phyloP scores from a whole-genome alignment of 2,888 invertebrate genomes.

The Acrocyrtus sp. region DNA sequence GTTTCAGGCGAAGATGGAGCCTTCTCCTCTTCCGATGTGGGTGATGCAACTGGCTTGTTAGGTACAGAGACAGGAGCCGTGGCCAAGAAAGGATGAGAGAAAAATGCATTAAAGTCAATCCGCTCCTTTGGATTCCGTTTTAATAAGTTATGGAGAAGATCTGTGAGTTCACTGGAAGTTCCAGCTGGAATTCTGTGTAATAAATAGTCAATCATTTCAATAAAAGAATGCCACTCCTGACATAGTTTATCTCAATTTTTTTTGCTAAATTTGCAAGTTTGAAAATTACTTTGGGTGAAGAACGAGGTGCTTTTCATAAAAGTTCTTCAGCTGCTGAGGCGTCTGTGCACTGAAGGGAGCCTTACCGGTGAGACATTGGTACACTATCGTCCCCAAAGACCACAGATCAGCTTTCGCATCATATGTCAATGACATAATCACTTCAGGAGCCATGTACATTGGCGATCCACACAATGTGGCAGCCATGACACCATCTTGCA shows the following conservation, averaged over 20 bases:
- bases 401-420: conserved; percentile 99
- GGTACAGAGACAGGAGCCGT: conserved; percentile 63
- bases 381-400: conserved; percentile 99
- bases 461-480: conserved; percentile 99
- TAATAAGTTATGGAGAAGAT: conserved; percentile 83
- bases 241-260: not conserved
- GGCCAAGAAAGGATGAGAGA: conserved; percentile 84
- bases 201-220: not conserved
- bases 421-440: conserved; percentile 98
- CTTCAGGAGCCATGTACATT: conserved; percentile 98
- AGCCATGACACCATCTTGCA: conserved; percentile 99
- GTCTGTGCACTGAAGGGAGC: conserved; percentile 99
- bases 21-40: conserved; percentile 61
- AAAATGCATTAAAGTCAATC: conserved; percentile 96
- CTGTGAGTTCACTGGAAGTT: conserved; percentile 89
- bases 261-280: not conserved
- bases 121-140: conserved; percentile 94
- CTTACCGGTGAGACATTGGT: conserved; percentile 97
- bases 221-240: not conserved
- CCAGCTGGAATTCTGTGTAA: conserved; percentile 87
- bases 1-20: conserved; percentile 61
- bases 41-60: conserved; percentile 49
- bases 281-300: conserved; percentile 84
- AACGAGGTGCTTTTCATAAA: conserved; percentile 95
- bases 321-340: conserved; percentile 95